These are phyloP conservation scores for Drosophila prolongata DNA, from an alignment of 2,888 invertebrate genomes.

Conservation along the genomic window DNA sequence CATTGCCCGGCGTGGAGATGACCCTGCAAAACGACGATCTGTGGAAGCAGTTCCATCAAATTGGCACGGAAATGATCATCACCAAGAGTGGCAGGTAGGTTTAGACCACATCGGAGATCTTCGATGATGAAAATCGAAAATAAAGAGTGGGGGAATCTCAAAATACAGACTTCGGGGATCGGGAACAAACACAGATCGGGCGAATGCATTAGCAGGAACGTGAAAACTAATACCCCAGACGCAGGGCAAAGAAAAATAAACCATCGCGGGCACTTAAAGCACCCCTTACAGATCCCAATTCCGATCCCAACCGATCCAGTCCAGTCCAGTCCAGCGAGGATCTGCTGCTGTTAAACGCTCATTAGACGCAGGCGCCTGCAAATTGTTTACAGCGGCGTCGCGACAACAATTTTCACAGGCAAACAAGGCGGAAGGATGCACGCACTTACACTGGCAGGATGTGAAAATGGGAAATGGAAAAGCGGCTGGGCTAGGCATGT, in stretches of 20 bases:
- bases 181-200: conserved; percentile 35
- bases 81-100: conserved; percentile 91
- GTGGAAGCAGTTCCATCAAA: conserved; percentile 89
- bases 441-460: conserved; percentile 54
- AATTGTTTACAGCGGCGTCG: conserved; percentile 82
- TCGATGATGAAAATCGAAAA: conserved; percentile 44
- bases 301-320: conserved; percentile 9
- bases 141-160: conserved; percentile 1
- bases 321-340: conserved; percentile 6
- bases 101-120: too few relatives aligned
- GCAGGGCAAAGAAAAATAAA: conserved; percentile 60
- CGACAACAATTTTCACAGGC: conserved; percentile 83
- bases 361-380: conserved; percentile 82
- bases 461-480: conserved; percentile 49
- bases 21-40: conserved; percentile 88
- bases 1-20: conserved; percentile 84
- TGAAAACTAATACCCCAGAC: conserved; percentile 68
- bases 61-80: conserved; percentile 92
- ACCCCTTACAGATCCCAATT: conserved; percentile 5
- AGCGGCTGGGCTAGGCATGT: conserved; percentile 15
- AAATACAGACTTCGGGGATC: conserved; percentile 3
- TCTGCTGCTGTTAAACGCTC: conserved; percentile 72
- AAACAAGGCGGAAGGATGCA: conserved; percentile 77
- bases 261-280: conserved; percentile 62
- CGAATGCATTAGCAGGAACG: conserved; percentile 66